Evolutionary conservation across 2,888 invertebrate genomes (phyloP).

Genomic region (Microctonus aethiopoides): DNA sequence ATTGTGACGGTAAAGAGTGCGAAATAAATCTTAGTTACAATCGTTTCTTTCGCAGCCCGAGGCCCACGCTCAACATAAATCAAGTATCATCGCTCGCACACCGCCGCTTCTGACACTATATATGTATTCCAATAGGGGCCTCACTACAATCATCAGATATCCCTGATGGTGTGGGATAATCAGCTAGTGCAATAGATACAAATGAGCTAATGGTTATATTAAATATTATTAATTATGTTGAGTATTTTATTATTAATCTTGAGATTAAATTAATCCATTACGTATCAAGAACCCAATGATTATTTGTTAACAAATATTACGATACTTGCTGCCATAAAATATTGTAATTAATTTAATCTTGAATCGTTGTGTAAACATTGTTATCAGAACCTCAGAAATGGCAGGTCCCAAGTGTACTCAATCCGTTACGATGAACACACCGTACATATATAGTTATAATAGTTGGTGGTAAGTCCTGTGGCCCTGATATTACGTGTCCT

Average conservation of each 20-base stretch:
- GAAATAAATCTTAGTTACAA: slow-evolving; percentile 63
- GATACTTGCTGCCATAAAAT: not conserved
- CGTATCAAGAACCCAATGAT: too few species aligned
- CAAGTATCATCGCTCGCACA: slow-evolving; percentile 54
- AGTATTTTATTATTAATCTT: too few species aligned
- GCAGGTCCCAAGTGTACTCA: not conserved
- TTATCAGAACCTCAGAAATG: not conserved
- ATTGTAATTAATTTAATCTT: not conserved
- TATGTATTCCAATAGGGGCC: slow-evolving; percentile 12
- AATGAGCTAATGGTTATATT: not conserved
- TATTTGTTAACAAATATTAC: not conserved
- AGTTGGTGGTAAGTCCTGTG: slow-evolving; percentile 50
- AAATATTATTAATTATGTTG: not conserved
- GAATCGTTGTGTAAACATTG: slow-evolving; percentile 1
- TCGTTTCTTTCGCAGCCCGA: slow-evolving; percentile 59
- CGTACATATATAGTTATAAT: slow-evolving; percentile 43
- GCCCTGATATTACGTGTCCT: slow-evolving; percentile 55
- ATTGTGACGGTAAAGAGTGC: slow-evolving; percentile 63
- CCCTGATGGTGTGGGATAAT: slow-evolving; percentile 22
- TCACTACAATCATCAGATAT: not conserved
- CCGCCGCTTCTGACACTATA: slow-evolving; percentile 19
- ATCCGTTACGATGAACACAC: slow-evolving; percentile 8
- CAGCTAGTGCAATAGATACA: slow-evolving; percentile 10
- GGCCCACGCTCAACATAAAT: slow-evolving; percentile 60
- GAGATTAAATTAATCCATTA: not conserved